phyloP scores from a whole-genome alignment of 2,113 vertebrate genomes.

The Emydura subglobosa region DNA sequence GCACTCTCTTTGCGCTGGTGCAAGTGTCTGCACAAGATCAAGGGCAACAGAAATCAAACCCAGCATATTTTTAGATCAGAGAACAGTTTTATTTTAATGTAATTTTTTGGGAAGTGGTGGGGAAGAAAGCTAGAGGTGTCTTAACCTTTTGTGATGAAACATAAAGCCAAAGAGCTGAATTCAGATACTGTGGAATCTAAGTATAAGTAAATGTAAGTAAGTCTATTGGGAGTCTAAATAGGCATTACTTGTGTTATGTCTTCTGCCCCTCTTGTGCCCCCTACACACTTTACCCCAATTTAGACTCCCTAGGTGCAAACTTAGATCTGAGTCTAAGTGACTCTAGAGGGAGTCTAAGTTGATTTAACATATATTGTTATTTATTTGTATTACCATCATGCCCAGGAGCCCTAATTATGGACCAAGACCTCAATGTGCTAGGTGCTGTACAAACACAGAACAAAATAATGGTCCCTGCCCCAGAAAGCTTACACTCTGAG shows the following conservation, averaged over 20 bases:
- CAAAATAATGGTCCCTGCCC: neutral
- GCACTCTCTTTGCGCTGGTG: neutral
- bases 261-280: neutral
- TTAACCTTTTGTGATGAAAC: neutral
- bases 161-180: neutral
- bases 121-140: neutral
- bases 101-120: neutral
- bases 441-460: neutral
- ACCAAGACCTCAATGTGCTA: neutral
- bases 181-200: neutral
- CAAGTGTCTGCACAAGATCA: neutral
- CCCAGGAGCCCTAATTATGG: neutral
- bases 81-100: neutral
- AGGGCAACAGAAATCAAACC: neutral
- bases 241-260: neutral
- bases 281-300: neutral
- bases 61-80: neutral
- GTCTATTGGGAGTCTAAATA: neutral
- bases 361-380: neutral
- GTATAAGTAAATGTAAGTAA: neutral
- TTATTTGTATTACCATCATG: neutral
- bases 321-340: neutral
- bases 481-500: neutral
- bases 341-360: fast-evolving
- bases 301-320: neutral